Evolutionary conservation across 2,113 vertebrate species (phyloP).

Genomic region (Oceanodroma tethys): DNA sequence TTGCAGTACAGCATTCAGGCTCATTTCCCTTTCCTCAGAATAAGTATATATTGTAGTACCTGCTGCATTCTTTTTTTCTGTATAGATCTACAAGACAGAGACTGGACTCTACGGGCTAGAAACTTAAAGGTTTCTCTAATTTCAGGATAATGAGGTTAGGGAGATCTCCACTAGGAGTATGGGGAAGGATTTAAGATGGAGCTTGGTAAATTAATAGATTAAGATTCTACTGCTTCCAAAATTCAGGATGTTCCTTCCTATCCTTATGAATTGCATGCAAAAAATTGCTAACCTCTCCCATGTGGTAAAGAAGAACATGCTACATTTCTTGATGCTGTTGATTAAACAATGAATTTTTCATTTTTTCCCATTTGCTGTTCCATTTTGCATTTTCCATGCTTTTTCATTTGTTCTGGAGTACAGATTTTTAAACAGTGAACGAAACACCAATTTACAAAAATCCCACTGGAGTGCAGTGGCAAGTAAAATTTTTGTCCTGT

Average conservation of each 20-base stretch:
- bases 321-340: background rate
- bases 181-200: background rate
- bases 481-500: background rate
- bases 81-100: background rate
- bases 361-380: background rate
- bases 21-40: background rate
- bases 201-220: background rate
- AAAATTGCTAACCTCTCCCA: background rate
- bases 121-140: background rate
- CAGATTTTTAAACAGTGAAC: background rate
- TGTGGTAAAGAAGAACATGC: background rate
- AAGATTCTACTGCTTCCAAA: background rate
- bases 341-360: background rate
- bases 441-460: background rate
- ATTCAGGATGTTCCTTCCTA: background rate
- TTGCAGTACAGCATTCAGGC: background rate
- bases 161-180: background rate
- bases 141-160: background rate
- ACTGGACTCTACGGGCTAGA: fast-evolving
- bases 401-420: background rate
- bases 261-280: background rate
- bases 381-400: background rate
- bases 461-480: background rate
- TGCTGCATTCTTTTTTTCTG: background rate
- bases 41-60: background rate